Percentiles rank a stretch among this genome's conserved stretches.
These are phyloP conservation scores for Anastatus disparis DNA, from an alignment of 1,140 invertebrate genomes.

Conservation along the genomic window DNA sequence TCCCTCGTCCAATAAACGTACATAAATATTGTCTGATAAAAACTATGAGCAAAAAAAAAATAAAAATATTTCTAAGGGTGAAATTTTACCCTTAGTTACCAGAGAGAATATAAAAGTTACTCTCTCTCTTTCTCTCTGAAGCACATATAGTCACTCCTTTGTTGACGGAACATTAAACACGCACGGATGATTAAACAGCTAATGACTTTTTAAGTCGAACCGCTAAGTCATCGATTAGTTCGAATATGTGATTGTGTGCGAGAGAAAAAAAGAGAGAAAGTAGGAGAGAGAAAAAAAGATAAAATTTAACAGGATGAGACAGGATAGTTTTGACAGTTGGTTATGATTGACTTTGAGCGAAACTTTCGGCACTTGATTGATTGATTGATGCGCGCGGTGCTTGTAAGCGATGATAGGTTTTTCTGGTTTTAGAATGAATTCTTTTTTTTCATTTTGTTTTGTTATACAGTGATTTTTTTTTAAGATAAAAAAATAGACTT, in stretches of 20 bases:
- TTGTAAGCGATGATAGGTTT: no score
- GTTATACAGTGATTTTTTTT: no score
- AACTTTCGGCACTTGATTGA: background rate
- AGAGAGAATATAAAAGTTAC: no score
- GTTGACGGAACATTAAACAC: conserved; percentile 67
- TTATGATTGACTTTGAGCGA: background rate
- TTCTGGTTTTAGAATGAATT: no score
- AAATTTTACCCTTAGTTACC: no score
- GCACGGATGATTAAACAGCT: conserved; percentile 66
- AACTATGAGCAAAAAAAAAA: background rate
- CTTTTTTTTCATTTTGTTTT: no score
- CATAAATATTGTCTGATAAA: conserved; percentile 14
- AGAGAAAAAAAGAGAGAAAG: no score
- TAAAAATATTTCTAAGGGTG: no score
- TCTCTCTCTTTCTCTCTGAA: no score
- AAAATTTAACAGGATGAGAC: background rate
- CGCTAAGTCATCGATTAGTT: conserved; percentile 42
- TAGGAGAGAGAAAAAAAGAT: no score
- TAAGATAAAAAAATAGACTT: no score
- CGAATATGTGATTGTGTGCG: no score
- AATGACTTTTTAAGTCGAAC: conserved; percentile 60
- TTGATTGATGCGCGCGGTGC: conserved; percentile 16
- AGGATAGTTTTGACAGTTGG: background rate
- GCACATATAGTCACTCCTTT: conserved; percentile 60
- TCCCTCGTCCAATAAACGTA: conserved; percentile 3